phyloP scores from a whole-genome alignment of 2,888 invertebrate species.

The Dendrolimus pini region DNA sequence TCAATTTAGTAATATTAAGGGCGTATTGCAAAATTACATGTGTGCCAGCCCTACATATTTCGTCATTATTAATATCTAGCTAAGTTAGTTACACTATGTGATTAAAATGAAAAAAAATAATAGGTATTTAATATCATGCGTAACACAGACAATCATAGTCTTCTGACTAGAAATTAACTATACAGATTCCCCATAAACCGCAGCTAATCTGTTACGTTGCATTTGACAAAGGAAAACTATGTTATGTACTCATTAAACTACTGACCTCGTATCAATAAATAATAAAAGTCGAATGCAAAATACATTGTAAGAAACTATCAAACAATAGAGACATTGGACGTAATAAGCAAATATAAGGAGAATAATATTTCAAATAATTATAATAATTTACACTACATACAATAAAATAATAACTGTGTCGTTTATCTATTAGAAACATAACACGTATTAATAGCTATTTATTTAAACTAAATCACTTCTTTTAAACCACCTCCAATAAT shows the following conservation, averaged over 20 bases:
- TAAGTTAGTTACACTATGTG: conserved; percentile 3
- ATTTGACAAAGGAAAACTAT: conserved; percentile 43
- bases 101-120: conserved; percentile 2
- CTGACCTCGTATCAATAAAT: conserved; percentile 72
- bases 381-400: conserved; percentile 68
- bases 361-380: conserved; percentile 42
- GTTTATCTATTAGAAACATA: conserved; percentile 61
- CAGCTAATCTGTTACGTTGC: conserved; percentile 45
- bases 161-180: conserved; percentile 69
- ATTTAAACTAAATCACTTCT: conserved; percentile 59
- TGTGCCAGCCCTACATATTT: conserved; percentile 15
- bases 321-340: conserved; percentile 58
- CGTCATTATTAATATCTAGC: conserved; percentile 1
- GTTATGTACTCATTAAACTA: conserved; percentile 52
- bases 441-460: conserved; percentile 66
- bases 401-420: conserved; percentile 51
- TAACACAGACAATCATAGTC: conserved; percentile 66
- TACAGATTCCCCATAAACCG: conserved; percentile 46
- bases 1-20: too few relatives aligned
- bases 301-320: conserved; percentile 49
- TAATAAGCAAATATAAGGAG: conserved; percentile 61
- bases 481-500: conserved; percentile 56
- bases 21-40: too few relatives aligned
- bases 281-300: conserved; percentile 60
- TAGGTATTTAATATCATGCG: conserved; percentile 32